Evolutionary conservation across 2,888 invertebrate species (phyloP), one percentile per base, ranked within the genome.

Genomic region (Fabriciana adippe): DNA sequence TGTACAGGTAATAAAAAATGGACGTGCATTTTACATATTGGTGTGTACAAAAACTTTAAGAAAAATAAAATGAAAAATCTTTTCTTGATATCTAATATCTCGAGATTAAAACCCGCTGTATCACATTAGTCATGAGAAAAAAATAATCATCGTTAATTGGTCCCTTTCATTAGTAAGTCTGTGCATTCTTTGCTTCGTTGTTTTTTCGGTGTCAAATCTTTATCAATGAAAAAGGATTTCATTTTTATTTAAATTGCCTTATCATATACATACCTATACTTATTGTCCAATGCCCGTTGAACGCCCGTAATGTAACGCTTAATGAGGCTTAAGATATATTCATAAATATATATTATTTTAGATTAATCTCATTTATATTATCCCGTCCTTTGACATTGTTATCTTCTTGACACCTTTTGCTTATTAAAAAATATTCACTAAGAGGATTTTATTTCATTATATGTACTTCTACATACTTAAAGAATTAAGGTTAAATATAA

Each of bases 121-220:
- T 78, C 70, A 68, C 78, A 81, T 80, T 83, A 85, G 82, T 82
- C 82, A 85, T 85, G 85, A 86, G 88, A 89, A 92, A 91, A 76
- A 91, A 91, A 92, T 89, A 86, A 90, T 88, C 85, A 87, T 85
- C 88, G 87, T 92, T 92, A 92, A 92, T 92, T 92, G 92, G 90
- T 85, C 83, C 90, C 92, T 89, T 92, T 92, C 91, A 92, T 92
- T 92, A 92, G 91, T 91, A 89, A 87, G 84, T 83, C 86, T 79
- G 84, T 84, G 89, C 92, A 92, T 92, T 92, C 90, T 81, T 81
- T 72, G 71, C 72, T 77, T 84, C 82, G 81, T 88, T 85, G 84
- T 90, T 92, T 90, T 90, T 90, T 90, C 85, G 78, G 83, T 91
- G 91, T 92, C 92, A 92, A 90, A 88, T 83, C 85, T 89, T 92